These are phyloP conservation scores for Drosophila obscura DNA, from an alignment of 1,140 invertebrate genomes.

Conservation along the genomic window DNA sequence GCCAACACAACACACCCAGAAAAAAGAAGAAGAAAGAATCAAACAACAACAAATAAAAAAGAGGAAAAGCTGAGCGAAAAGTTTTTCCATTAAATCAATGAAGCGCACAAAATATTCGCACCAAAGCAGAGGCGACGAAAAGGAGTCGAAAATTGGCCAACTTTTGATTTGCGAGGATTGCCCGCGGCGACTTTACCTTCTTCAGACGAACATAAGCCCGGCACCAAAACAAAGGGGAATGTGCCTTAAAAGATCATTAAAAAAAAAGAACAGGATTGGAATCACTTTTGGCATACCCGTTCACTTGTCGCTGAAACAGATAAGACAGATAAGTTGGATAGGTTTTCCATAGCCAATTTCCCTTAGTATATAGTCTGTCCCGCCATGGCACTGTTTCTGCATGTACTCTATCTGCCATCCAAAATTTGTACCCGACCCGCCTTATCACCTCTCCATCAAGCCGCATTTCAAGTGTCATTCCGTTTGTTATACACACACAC, in stretches of 20 bases:
- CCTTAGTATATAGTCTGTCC: too few species aligned
- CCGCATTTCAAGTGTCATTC: conserved; percentile 52
- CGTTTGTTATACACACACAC: conserved; percentile 49
- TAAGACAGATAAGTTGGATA: too few species aligned
- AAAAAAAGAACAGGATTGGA: background rate
- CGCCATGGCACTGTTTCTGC: too few species aligned
- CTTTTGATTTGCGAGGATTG: conserved; percentile 46
- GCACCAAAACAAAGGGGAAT: background rate
- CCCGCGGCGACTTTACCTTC: background rate
- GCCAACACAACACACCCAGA: background rate
- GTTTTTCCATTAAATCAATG: conserved; percentile 82
- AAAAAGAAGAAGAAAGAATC: conserved; percentile 12
- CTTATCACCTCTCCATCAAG: conserved; percentile 1
- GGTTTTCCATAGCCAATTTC: too few species aligned
- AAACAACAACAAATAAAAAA: conserved; percentile 41
- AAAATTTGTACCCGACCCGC: too few species aligned
- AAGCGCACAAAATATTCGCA: conserved; percentile 77
- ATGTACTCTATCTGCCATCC: too few species aligned
- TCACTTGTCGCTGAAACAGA: too few species aligned
- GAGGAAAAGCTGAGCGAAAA: conserved; percentile 54
- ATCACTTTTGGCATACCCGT: conserved; percentile 15
- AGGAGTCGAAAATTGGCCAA: conserved; percentile 52
- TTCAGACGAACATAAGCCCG: background rate
- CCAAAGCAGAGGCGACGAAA: conserved; percentile 50
- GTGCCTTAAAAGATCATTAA: too few species aligned